Evolutionary conservation across 2,797 vertebrate genomes (phyloP).

Genomic region (Falco rusticolus): DNA sequence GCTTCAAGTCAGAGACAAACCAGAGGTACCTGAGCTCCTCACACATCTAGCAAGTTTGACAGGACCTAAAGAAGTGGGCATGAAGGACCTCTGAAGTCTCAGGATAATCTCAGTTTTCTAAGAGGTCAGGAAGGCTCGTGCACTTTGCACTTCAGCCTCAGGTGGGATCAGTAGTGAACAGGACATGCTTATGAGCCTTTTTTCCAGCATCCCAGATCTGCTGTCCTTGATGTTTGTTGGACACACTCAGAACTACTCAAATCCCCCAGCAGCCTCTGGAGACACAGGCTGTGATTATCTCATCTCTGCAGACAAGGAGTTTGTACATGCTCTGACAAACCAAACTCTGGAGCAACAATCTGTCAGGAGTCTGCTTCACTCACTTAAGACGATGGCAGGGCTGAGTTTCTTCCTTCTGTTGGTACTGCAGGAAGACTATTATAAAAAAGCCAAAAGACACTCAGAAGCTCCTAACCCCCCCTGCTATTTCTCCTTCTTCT

Average conservation of each 20-base stretch:
- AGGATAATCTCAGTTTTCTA: background rate
- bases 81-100: background rate
- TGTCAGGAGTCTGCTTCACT: background rate
- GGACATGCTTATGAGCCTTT: background rate
- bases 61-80: background rate
- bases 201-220: background rate
- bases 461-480: background rate
- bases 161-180: background rate
- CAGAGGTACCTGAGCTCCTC: background rate
- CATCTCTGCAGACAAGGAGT: background rate
- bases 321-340: slow-evolving; percentile 23
- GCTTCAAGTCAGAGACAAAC: background rate
- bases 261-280: background rate
- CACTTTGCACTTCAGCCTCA: background rate
- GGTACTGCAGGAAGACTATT: background rate
- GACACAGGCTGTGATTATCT: slow-evolving; percentile 29
- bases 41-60: background rate
- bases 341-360: background rate
- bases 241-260: background rate
- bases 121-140: background rate
- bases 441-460: background rate
- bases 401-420: background rate
- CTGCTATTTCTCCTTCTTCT: background rate
- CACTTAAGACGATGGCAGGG: background rate
- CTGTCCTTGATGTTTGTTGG: background rate